Evolutionary conservation across 2,888 invertebrate genomes (phyloP).

Genomic region (Drosophila rubida): DNA sequence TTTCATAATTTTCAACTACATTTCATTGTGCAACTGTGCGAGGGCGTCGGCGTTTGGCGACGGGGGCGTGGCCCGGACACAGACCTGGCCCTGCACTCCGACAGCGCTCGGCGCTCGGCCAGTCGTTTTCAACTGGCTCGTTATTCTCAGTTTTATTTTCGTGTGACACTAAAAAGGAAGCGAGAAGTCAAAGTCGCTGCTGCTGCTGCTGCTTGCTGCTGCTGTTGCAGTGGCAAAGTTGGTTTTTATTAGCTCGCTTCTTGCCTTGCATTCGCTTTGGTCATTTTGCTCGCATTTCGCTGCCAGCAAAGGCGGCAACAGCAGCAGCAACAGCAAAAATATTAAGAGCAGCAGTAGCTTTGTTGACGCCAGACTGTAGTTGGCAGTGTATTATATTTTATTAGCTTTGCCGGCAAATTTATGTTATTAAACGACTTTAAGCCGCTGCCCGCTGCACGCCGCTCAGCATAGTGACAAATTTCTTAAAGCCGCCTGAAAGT

Average conservation of each 20-base stretch:
- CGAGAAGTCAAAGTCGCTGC: conserved; percentile 63
- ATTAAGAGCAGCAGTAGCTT: conserved; percentile 21
- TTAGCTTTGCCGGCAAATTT: conserved; percentile 63
- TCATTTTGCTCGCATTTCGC: conserved; percentile 45
- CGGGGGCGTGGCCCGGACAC: conserved; percentile 48
- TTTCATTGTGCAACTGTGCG: conserved; percentile 74
- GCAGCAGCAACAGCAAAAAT: not conserved
- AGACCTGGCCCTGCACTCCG: not conserved
- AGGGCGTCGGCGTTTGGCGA: conserved; percentile 58
- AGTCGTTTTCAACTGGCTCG: conserved; percentile 59
- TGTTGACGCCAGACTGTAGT: conserved; percentile 34
- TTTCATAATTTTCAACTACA: conserved; percentile 81
- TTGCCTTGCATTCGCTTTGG: conserved; percentile 58
- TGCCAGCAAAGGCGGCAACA: conserved; percentile 12
- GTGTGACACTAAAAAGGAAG: conserved; percentile 73
- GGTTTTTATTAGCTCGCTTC: conserved; percentile 67
- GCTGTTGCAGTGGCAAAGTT: conserved; percentile 56
- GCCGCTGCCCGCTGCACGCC: too few species aligned
- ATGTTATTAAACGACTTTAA: conserved; percentile 60
- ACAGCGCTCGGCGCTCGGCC: conserved; percentile 12
- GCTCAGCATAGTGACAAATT: conserved; percentile 51
- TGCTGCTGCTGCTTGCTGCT: not conserved
- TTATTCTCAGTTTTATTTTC: conserved; percentile 75
- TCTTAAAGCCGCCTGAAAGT: conserved; percentile 45
- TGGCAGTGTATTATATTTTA: conserved; percentile 76